A percentile compares a stretch with the other conserved stretches of the same genome.
phyloP scores from a whole-genome alignment of 2,113 vertebrate genomes.

The Microcebus jonahi region DNA sequence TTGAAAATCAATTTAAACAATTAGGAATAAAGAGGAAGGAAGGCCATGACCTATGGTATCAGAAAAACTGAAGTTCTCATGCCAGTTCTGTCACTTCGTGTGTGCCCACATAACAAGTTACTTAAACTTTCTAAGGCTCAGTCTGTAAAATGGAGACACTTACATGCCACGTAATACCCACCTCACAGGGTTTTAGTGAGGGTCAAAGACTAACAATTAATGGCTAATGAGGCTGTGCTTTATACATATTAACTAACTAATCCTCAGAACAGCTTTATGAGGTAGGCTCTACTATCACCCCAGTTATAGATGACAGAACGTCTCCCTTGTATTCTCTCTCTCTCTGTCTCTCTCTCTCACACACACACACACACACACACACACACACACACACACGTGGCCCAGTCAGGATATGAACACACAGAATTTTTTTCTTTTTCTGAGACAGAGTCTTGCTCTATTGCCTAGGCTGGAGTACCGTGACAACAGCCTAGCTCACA shows the following conservation, averaged over 20 bases:
- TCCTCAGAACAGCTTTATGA: neutral
- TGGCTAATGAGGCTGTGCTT: neutral
- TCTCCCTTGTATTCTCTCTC: too few species aligned
- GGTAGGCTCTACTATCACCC: neutral
- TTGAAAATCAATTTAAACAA: slow-evolving; percentile 1
- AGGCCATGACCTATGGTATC: neutral
- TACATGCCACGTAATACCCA: neutral
- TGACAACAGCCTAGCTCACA: too few species aligned
- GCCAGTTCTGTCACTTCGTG: neutral
- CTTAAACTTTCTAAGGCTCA: neutral
- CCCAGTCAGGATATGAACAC: neutral
- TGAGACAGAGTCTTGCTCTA: too few species aligned
- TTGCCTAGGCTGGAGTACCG: too few species aligned
- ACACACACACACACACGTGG: neutral
- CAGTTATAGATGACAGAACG: neutral
- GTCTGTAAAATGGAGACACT: neutral
- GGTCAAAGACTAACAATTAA: neutral
- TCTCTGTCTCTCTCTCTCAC: neutral
- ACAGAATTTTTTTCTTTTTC: neutral
- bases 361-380: neutral
- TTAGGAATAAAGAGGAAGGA: neutral
- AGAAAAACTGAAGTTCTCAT: neutral
- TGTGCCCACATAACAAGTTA: neutral
- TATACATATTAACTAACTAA: slow-evolving; percentile 1
- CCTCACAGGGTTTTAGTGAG: neutral